Base-by-base conservation (phyloP, 2,113 vertebrate genomes). In the Zosterops pallidus region DNA sequence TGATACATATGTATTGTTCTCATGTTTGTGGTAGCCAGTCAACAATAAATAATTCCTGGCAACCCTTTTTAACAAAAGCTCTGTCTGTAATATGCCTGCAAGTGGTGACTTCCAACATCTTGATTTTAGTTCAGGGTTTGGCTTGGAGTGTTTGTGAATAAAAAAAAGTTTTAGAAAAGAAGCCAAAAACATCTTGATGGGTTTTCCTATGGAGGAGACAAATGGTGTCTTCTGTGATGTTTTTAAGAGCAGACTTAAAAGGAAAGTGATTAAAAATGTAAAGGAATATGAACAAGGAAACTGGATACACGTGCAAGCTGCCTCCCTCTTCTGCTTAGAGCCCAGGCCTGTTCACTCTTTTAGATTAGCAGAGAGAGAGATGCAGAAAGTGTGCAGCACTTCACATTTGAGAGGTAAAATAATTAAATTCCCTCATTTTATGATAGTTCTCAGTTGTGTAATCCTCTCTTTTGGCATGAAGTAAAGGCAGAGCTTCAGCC, bases 181-280 rank as follows among this genome's bases (percentile, higher is more conserved):
- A 91, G 57, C 75, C 37, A 71, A 86, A 92, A 87, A 62, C 47
- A 16, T 64, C 17, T 21, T 91, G 84, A 71, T 83, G 46, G 29
- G 21, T 79, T 94, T 95, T 94, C 31, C 39, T 92, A 6, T 60
- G 52, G 67, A 84, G 46, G 44, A 89, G 69, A 69, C 46, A 86
- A 95, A 70, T 71, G 12, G 12, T 74, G 15, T 91, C 59, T 91
- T 83, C 68, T 77, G 44, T 79, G 56, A 53, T 83, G 84, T 41
- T 95, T 94, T 94, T 56, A 76, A 95, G 72, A 95, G 76, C 78
- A 79, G 50, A 86, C 84, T 92, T 94, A 81, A 96, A 96, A 86
- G 62, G 78, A 87, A 86, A 62, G 70, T 84, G 71, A 95, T 97
- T 95, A 94, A 96, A 97, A 96, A 97, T 96, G 93, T 92, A 94